A percentile compares a stretch with the other conserved stretches of the same genome.
Evolutionary conservation across 2,797 vertebrate species (phyloP).

Genomic region (Picus viridis): DNA sequence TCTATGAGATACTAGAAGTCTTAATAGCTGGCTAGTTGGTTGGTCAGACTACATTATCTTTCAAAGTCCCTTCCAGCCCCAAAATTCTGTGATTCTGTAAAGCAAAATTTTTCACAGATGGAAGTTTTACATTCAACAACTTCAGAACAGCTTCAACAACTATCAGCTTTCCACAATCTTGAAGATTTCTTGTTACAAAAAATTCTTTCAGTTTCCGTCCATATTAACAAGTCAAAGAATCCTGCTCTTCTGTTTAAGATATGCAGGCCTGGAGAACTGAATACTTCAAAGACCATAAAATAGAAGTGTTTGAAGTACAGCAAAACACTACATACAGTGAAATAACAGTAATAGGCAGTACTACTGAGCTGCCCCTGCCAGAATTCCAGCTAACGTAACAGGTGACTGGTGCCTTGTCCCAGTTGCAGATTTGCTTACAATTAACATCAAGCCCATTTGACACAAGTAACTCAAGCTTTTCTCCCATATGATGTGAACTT

Average conservation of each 20-base stretch:
- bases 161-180: neutral
- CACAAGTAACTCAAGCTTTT: neutral
- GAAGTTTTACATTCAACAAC: neutral
- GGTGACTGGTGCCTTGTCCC: neutral
- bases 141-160: neutral
- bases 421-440: neutral
- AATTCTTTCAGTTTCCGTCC: neutral
- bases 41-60: too few species aligned
- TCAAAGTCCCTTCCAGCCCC: too few species aligned
- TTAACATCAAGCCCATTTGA: neutral
- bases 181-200: neutral
- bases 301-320: accelerated
- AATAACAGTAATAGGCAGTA: neutral
- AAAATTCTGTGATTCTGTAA: neutral
- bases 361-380: neutral
- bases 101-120: neutral
- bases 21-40: neutral
- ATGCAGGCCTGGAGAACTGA: neutral
- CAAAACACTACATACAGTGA: neutral
- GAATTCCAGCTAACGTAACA: neutral
- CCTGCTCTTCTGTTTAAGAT: neutral
- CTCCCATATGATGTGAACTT: neutral
- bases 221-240: neutral
- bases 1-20: neutral
- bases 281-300: neutral